These are phyloP conservation scores for Nothoprocta pentlandii DNA, from an alignment of 2,113 vertebrate genomes.

Conservation along the genomic window DNA sequence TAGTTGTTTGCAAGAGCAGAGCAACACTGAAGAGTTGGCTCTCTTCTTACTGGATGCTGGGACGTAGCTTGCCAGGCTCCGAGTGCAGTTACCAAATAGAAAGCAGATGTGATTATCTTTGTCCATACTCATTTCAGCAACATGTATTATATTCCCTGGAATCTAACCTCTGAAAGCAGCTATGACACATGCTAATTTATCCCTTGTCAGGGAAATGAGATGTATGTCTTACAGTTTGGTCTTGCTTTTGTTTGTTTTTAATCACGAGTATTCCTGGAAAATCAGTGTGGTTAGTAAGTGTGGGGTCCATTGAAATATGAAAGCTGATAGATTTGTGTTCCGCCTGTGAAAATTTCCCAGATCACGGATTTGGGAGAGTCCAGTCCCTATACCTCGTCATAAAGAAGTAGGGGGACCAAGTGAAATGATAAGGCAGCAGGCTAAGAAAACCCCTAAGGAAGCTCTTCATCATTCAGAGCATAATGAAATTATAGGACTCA, in stretches of 20 bases:
- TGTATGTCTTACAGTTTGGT: background rate
- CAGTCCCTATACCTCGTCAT: background rate
- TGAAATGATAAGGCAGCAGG: background rate
- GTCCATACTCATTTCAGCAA: conserved; percentile 37
- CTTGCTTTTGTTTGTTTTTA: conserved; percentile 37
- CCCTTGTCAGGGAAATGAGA: conserved; percentile 43
- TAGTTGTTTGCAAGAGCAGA: conserved; percentile 8
- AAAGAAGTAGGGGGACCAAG: background rate
- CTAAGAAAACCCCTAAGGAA: conserved; percentile 1
- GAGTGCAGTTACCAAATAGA: conserved; percentile 49
- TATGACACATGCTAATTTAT: conserved; percentile 39
- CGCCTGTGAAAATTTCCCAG: background rate
- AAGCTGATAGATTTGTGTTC: background rate
- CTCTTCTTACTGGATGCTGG: conserved; percentile 26
- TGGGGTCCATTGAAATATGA: conserved; percentile 11
- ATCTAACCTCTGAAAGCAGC: conserved; percentile 55
- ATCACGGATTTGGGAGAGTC: background rate
- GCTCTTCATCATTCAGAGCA: background rate
- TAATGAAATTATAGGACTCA: background rate
- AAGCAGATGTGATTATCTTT: conserved; percentile 65
- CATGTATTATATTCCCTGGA: conserved; percentile 29
- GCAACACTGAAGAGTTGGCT: conserved; percentile 31
- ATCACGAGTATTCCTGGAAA: conserved; percentile 19
- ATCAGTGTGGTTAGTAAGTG: background rate
- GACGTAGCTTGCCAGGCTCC: conserved; percentile 28